These are phyloP conservation scores for Geotrypetes seraphini DNA, from an alignment of 2,797 vertebrate genomes.

Conservation along the genomic window DNA sequence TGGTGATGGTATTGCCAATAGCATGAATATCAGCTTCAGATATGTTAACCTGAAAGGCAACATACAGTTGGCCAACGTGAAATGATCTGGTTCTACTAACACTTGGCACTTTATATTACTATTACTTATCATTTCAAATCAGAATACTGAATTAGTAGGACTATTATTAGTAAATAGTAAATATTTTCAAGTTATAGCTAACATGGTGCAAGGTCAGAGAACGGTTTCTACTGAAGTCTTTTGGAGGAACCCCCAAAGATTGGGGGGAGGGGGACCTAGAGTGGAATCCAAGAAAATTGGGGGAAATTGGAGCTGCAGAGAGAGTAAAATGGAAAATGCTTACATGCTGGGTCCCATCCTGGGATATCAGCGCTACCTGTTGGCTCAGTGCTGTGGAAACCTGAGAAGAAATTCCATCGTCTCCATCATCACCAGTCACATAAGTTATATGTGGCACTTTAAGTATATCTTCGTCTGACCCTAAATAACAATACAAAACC, in stretches of 20 bases:
- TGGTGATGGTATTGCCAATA: conserved; percentile 90
- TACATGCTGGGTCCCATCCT: conserved; percentile 93
- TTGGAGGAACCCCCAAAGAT: too few relatives aligned
- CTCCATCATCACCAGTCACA: conserved; percentile 77
- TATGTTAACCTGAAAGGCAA: conserved; percentile 76
- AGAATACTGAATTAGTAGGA: too few relatives aligned
- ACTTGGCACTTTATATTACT: not conserved
- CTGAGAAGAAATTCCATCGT: conserved; percentile 82
- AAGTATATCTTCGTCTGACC: conserved; percentile 82
- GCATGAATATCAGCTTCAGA: conserved; percentile 91
- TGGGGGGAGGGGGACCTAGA: not conserved
- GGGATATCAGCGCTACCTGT: conserved; percentile 87
- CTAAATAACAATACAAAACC: conserved; percentile 37
- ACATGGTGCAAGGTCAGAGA: not conserved
- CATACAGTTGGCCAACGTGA: conserved; percentile 8
- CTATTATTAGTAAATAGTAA: too few relatives aligned
- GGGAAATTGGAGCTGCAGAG: not conserved
- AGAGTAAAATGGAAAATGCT: conserved; percentile 32
- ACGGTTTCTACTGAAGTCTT: not conserved
- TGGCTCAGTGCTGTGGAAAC: conserved; percentile 74
- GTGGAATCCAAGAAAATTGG: not conserved
- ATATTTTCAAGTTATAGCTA: not conserved
- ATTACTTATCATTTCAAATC: too few relatives aligned
- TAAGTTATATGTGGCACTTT: conserved; percentile 75
- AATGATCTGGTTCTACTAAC: not conserved